Evolutionary conservation across 1,140 invertebrate genomes (phyloP), one percentile per base, ranked within the genome.

Genomic region (Zaprionus africanus): DNA sequence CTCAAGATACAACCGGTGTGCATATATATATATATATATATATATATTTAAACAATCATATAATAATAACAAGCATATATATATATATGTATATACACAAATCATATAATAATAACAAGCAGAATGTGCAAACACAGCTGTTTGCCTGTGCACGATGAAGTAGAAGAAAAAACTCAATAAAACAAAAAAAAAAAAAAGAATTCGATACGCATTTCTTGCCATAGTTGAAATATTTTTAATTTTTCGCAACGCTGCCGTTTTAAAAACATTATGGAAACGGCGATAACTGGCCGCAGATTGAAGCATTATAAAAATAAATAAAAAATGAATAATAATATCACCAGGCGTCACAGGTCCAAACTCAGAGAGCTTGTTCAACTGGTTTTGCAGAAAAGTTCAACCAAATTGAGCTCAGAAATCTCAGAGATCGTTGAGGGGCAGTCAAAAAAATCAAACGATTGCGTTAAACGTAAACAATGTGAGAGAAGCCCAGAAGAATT

Each of bases 301-400:
- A 9, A n/a, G 41, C 41, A 17, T 46, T 46, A 46, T 17, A 79
- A 59, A 34, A 62, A 66, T 70, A 79, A 49, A 79, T 73, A 86
- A 86, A 70, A 66, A 53, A 60, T 54, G 36, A 54, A 56, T 54
- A 54, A 53, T 64, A 63, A 64, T 71, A 65, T 64, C 56, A 70
- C 70, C 26, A 59, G 46, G 31, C 68, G 49, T 34, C 34, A 31
- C 57, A 28, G 53, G 41, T 28, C 26, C 54, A 59, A 54, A 26
- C 49, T 11, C 31, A 67, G 67, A 66, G 72, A 81, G 84, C 85
- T 72, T 79, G 84, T 65, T 71, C 11, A 85, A 85, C 84, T 79
- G 84, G 84, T 88, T 88, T 78, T 81, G 69, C 75, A 54, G 61
- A 80, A 81, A 87, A 87, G 84, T 90, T 87, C 81, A 87, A 72